Percentiles rank a stretch among this genome's conserved stretches.
Conservation (phyloP, 2,888 invertebrate genomes). For the Dermolepida albohirtum region DNA sequence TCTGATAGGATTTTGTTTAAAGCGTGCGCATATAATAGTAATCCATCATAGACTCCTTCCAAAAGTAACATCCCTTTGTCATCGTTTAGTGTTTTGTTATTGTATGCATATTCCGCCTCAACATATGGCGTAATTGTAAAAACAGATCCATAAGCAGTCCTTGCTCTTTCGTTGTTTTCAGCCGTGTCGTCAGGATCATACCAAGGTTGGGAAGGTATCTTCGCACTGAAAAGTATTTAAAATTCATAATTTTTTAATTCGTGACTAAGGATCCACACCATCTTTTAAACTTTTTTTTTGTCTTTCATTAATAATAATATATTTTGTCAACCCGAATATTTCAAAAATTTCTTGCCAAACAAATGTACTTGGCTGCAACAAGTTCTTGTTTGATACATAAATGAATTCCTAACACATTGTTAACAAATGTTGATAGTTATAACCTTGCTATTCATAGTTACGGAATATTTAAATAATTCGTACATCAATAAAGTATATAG, state of each 20-base stretch:
- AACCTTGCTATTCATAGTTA: no score
- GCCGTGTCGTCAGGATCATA: conserved; percentile 80
- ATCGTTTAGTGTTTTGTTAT: conserved; percentile 80
- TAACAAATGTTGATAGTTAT: no score
- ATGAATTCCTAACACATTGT: no score
- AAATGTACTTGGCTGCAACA: no score
- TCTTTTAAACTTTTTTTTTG: no score
- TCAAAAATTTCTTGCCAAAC: no score
- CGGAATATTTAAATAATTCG: no score
- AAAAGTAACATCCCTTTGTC: conserved; percentile 62
- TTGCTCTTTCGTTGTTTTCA: conserved; percentile 85
- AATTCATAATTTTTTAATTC: not conserved
- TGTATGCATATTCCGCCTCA: conserved; percentile 81
- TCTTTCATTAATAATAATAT: no score
- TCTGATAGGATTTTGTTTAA: conserved; percentile 83
- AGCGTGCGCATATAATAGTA: conserved; percentile 91
- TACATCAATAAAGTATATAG: no score
- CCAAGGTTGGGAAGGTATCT: conserved; percentile 82
- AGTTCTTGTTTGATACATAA: no score
- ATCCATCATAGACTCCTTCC: conserved; percentile 93
- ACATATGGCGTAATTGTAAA: conserved; percentile 87
- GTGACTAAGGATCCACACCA: no score
- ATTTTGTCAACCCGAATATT: no score
- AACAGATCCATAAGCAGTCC: conserved; percentile 86
- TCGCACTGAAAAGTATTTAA: conserved; percentile 52